phyloP scores from a whole-genome alignment of 2,797 vertebrate genomes.

The Aldrovandia affinis region DNA sequence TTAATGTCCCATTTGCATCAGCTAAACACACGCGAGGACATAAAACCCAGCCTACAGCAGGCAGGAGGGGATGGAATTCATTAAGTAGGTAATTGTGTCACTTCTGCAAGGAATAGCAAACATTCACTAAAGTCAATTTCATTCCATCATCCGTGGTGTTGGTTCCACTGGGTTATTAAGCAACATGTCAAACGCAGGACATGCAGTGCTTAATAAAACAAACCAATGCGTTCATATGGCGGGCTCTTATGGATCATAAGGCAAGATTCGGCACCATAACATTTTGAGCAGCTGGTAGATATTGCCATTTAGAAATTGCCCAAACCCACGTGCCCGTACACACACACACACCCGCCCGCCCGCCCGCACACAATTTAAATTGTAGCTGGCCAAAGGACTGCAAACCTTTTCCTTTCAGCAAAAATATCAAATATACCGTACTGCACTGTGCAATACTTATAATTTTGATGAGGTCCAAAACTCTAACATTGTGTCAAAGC shows the following conservation, averaged over 20 bases:
- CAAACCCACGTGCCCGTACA: not conserved
- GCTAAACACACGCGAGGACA: not conserved
- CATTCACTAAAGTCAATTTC: not conserved
- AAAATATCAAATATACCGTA: too few species aligned
- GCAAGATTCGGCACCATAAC: not conserved
- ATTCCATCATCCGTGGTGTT: not conserved
- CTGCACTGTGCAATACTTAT: too few species aligned
- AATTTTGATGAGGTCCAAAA: too few species aligned
- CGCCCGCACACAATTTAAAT: too few species aligned
- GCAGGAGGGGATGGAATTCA: not conserved
- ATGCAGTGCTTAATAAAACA: not conserved
- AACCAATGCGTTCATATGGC: not conserved
- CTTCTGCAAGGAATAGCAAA: not conserved
- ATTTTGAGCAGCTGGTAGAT: not conserved
- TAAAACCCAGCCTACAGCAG: not conserved
- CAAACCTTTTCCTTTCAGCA: too few species aligned
- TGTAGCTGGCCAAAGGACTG: too few species aligned
- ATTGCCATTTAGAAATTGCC: not conserved
- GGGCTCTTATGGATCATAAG: not conserved
- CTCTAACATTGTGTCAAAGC: too few species aligned
- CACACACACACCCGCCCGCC: not conserved
- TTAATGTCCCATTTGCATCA: not conserved
- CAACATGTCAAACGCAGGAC: not conserved
- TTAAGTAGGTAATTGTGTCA: conserved; percentile 1
- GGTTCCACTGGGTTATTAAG: not conserved